phyloP scores from a whole-genome alignment of 1,140 invertebrate genomes.

The Orchestia grillus region DNA sequence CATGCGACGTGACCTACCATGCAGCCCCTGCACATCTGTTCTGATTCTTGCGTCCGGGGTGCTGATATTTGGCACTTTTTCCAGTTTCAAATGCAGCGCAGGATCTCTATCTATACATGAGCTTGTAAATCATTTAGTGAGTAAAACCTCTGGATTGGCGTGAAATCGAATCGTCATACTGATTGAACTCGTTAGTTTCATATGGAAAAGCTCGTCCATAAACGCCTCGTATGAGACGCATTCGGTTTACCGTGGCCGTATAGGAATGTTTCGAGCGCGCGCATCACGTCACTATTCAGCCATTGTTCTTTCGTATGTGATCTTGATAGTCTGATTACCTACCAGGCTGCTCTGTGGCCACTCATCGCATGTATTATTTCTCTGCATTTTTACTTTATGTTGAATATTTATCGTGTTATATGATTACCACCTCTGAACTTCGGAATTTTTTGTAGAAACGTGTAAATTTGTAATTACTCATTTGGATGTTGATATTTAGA shows the following conservation, averaged over 20 bases:
- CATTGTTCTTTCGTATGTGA: background rate
- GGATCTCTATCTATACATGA: background rate
- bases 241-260: background rate
- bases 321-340: slow-evolving; percentile 3
- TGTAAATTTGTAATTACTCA: no score
- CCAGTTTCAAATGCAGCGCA: background rate
- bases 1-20: background rate
- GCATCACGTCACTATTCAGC: background rate
- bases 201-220: background rate
- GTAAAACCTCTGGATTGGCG: background rate
- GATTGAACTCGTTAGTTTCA: background rate
- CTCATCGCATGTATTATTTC: no score
- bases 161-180: background rate
- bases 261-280: background rate
- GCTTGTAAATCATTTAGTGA: background rate
- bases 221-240: background rate
- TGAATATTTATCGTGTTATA: no score
- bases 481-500: no score
- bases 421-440: no score
- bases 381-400: no score
- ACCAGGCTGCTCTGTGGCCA: background rate
- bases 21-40: background rate
- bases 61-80: background rate
- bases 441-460: no score
- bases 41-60: background rate